These are phyloP conservation scores for Alethe castanea DNA, from an alignment of 2,113 vertebrate genomes.

Conservation along the genomic window DNA sequence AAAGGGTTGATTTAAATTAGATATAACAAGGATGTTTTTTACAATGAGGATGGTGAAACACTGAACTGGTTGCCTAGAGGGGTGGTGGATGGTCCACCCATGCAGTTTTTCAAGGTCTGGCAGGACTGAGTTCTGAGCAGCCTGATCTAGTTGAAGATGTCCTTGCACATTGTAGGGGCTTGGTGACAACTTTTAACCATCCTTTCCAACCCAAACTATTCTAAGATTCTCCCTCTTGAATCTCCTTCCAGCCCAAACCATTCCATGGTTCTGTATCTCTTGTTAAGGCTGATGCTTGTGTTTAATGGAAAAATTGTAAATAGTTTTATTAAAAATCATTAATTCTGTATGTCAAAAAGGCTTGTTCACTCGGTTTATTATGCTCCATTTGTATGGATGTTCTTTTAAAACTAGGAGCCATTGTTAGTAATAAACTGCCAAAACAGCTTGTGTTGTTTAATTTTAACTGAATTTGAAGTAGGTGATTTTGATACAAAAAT, in stretches of 20 bases:
- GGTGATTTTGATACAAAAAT: neutral
- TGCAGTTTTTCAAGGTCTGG: neutral
- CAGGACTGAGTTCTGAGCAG: neutral
- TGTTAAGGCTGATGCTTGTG: neutral
- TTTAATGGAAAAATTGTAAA: neutral
- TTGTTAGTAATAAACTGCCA: neutral
- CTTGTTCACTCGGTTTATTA: neutral
- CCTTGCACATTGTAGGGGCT: neutral
- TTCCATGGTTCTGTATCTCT: neutral
- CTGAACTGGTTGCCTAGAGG: neutral
- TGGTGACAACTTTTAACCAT: neutral
- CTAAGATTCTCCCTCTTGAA: too few species aligned
- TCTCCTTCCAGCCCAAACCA: neutral
- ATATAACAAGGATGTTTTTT: neutral
- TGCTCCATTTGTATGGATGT: neutral
- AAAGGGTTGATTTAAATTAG: neutral
- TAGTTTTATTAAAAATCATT: neutral
- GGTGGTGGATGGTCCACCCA: neutral
- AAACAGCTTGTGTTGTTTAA: neutral
- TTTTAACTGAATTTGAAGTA: neutral
- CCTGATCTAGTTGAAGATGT: neutral
- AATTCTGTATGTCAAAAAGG: neutral
- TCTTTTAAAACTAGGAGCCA: neutral
- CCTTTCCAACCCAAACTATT: neutral
- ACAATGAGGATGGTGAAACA: rapidly evolving